Evolutionary conservation across 2,113 vertebrate genomes (phyloP).

Genomic region (Labrus mixtus): DNA sequence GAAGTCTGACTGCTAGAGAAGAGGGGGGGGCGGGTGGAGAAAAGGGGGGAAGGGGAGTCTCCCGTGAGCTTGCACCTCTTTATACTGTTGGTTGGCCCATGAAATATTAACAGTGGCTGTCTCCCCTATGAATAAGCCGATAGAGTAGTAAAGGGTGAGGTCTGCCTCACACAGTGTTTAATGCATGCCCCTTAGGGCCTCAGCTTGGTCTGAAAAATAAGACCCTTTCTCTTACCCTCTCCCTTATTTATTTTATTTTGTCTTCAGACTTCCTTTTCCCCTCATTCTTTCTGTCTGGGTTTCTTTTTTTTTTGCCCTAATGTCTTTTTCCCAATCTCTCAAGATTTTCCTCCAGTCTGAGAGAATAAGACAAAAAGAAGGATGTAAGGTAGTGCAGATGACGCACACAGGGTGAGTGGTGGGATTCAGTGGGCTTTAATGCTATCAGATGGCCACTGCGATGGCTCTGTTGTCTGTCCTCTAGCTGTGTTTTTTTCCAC

Average conservation of each 20-base stretch:
- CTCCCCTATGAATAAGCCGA: constrained; percentile 74
- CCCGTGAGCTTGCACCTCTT: constrained; percentile 68
- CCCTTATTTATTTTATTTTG: constrained; percentile 10
- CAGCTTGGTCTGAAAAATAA: constrained; percentile 64
- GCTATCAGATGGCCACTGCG: constrained; percentile 75
- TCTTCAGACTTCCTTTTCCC: background rate
- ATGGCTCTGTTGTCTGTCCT: constrained; percentile 75
- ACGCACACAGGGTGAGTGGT: constrained; percentile 40
- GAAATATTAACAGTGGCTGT: constrained; percentile 77
- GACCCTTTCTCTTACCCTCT: constrained; percentile 37
- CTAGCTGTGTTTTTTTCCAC: constrained; percentile 69
- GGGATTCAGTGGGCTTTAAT: constrained; percentile 60
- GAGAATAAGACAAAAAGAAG: constrained; percentile 17
- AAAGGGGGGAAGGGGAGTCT: constrained; percentile 21
- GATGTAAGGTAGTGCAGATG: background rate
- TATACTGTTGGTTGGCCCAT: constrained; percentile 71
- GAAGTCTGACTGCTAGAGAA: constrained; percentile 40
- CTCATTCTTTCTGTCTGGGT: constrained; percentile 15
- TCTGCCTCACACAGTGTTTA: constrained; percentile 74
- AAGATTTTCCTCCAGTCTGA: background rate
- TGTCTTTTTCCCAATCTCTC: constrained; percentile 22
- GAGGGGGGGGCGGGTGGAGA: too few relatives aligned
- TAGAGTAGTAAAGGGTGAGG: constrained; percentile 73
- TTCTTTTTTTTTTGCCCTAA: background rate
- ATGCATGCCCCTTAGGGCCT: constrained; percentile 64